Percentiles rank a stretch among this genome's conserved stretches.
phyloP scores from a whole-genome alignment of 2,888 invertebrate species.

The Ceraclea dissimilis region DNA sequence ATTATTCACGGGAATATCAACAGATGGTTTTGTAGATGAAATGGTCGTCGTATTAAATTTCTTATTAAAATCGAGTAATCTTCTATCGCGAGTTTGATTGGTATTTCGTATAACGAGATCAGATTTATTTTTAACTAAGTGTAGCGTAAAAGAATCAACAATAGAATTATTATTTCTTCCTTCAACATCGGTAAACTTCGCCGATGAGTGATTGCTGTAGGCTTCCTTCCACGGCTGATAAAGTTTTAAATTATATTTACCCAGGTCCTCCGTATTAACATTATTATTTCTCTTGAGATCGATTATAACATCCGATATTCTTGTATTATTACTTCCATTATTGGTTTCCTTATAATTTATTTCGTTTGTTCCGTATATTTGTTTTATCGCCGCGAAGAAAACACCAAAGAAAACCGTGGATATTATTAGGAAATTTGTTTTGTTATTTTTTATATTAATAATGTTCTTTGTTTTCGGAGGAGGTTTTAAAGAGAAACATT shows the following conservation, averaged over 20 bases:
- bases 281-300: neutral
- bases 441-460: neutral
- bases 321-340: neutral
- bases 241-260: conserved; percentile 5
- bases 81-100: neutral
- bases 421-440: neutral
- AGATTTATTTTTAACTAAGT: neutral
- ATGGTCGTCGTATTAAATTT: neutral
- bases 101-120: neutral
- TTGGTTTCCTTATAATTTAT: neutral
- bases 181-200: neutral
- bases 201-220: conserved; percentile 12
- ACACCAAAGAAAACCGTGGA: neutral
- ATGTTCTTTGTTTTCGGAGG: neutral
- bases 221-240: conserved; percentile 19
- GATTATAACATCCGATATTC: neutral
- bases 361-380: neutral
- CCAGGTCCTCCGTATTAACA: neutral
- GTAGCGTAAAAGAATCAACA: neutral
- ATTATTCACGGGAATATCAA: neutral
- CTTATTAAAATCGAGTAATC: neutral
- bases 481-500: too few species aligned
- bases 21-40: neutral
- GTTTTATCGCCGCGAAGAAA: neutral
- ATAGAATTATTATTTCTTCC: neutral